Evolutionary conservation across 2,888 invertebrate species (phyloP), one percentile per base, ranked within the genome.

Genomic region (Nemotelus nigrinus): DNA sequence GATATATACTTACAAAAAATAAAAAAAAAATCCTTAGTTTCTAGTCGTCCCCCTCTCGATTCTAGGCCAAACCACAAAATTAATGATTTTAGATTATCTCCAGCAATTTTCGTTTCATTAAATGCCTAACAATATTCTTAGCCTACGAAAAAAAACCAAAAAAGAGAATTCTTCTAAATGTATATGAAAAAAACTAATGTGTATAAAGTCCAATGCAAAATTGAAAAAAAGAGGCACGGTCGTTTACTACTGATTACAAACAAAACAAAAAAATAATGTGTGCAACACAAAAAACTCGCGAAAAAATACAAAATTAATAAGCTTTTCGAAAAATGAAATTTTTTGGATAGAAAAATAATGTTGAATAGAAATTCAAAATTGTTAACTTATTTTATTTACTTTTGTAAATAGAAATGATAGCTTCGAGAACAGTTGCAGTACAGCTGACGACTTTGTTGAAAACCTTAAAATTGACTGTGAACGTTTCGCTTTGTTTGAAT

Each of bases 151-250:
- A 4, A 70, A 70, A 68, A 43, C 41, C 8, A 39, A 63, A 25
- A 60, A 60, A 25, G 6, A 60, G 6, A 60, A 6, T 60, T 60
- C 25, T 6, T 10, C 6, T 10, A 60, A 63, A 2, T 39, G 8
- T 63, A 63, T 39, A 53, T 8, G 10, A 53, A 63, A 63, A 67
- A 10, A 47, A 45, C 8, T 10, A 67, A 50, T 65, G 41, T 76
- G 74, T 74, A 74, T 63, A 76, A 76, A 76, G 65, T 76, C 65
- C 65, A 65, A 64, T 60, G 74, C 74, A 63, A 77, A 77, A 70
- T 60, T 77, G 70, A 71, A 68, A 25, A 77, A 58, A 63, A 58
- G 70, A 50, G 68, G 77, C 77, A 77, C 77, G 77, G 77, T 77
- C 68, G 77, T 77, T 77, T 77, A 77, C 77, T 77, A 77, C 53